Base-by-base conservation (phyloP, 1,140 invertebrate genomes). In the Bicyclus anynana region DNA sequence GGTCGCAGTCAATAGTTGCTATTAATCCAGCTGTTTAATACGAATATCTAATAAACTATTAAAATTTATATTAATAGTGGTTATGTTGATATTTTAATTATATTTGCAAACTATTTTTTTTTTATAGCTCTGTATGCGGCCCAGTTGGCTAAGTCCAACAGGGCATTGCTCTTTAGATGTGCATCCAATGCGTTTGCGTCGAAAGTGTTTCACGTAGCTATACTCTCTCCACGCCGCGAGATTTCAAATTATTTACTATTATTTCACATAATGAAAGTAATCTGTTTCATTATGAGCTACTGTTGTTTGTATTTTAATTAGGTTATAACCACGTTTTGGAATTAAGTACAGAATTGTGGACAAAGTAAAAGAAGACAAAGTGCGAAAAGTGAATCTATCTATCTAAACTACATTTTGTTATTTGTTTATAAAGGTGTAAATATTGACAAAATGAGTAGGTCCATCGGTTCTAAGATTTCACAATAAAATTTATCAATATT, bases 91-190 rank as follows among this genome's bases (percentile, higher is more conserved):
- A 7, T 27, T 7, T 27, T 9, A 9, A 7, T 5, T 7, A 27
- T 27, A 27, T 27, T 27, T 27, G 29, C 29, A n/a, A 40, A 0
- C 0, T 4, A 6, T 40, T 40, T 17, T 1, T 17, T 14, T 17
- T 6, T 7, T 14, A 40, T 40, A 16, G 13, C 12, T 17, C 16
- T 5, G 16, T 20, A 10, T 9, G 16, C 70, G 74, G 70, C 74
- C 72, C 72, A 77, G 64, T 81, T 77, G 75, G 70, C 72, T 78
- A 84, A 87, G 84, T 87, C 84, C 81, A 84, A 29, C 74, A 54
- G 81, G 80, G 59, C 82, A 58, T 81, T 87, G 82, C 80, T 81
- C 84, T 85, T 73, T 80, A 71, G 62, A 73, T 72, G 70, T 64
- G 75, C 77, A 67, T 74, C 70, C 51, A 65, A 62, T 74, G 77